A percentile compares a stretch with the other conserved stretches of the same genome.
Evolutionary conservation across 1,140 invertebrate species (phyloP).

Genomic region (Diorhabda elongata): DNA sequence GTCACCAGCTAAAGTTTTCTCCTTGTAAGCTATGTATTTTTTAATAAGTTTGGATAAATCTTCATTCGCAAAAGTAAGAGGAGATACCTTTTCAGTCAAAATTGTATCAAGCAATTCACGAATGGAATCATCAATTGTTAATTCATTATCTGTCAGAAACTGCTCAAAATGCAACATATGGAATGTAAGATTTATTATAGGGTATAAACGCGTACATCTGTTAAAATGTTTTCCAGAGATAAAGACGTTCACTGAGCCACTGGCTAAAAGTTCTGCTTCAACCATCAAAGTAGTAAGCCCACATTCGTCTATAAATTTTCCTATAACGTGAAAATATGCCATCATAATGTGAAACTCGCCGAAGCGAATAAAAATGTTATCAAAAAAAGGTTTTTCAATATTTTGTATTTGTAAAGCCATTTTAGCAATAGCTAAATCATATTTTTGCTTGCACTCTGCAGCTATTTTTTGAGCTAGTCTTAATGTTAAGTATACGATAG

Average conservation of each 20-base stretch:
- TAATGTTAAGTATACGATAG: too few relatives aligned
- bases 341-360: slow-evolving; percentile 46
- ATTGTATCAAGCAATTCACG: background rate
- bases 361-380: slow-evolving; percentile 42
- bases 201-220: slow-evolving; percentile 26
- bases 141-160: background rate
- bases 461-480: too few relatives aligned
- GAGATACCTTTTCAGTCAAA: background rate
- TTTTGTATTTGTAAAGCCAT: slow-evolving; percentile 42
- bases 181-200: slow-evolving; percentile 9
- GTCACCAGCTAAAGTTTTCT: slow-evolving; percentile 31
- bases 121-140: background rate
- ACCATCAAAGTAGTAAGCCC: slow-evolving; percentile 25
- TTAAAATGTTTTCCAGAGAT: slow-evolving; percentile 19
- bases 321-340: slow-evolving; percentile 45
- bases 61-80: background rate
- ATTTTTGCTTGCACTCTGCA: too few relatives aligned
- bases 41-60: background rate
- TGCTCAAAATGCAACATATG: slow-evolving; percentile 15
- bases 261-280: slow-evolving; percentile 17
- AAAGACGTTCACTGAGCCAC: slow-evolving; percentile 22
- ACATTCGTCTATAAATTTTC: slow-evolving; percentile 43
- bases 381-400: slow-evolving; percentile 20
- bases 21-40: slow-evolving; percentile 4
- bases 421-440: slow-evolving; percentile 30